Conservation (phyloP, 2,888 invertebrate species). For the Hirtodrosophila confusa region DNA sequence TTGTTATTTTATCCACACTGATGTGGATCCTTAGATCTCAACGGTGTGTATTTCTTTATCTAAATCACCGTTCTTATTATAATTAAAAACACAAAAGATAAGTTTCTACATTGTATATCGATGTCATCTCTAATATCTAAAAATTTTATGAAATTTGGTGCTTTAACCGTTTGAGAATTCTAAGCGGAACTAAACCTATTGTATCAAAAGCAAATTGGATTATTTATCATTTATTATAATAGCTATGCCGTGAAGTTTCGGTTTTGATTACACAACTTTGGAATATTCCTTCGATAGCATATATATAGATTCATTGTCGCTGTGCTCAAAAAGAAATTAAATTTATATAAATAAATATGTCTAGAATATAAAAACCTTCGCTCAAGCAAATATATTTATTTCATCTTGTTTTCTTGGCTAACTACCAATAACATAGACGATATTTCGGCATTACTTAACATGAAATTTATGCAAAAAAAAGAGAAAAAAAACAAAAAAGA, state of each 20-base stretch:
- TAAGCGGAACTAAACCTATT: background rate
- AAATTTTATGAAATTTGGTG: background rate
- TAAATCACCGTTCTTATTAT: no score
- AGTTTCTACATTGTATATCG: no score
- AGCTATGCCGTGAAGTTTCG: no score
- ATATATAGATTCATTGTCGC: slow-evolving; percentile 14
- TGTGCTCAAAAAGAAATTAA: slow-evolving; percentile 28
- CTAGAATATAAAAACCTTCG: slow-evolving; percentile 45
- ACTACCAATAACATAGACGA: slow-evolving; percentile 65
- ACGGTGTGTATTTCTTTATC: no score
- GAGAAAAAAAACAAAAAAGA: no score
- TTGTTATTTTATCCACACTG: no score
- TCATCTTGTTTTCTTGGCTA: slow-evolving; percentile 60
- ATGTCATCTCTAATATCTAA: no score
- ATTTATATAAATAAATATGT: slow-evolving; percentile 45
- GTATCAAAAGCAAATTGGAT: no score
- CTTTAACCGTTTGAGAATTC: background rate
- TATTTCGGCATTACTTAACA: slow-evolving; percentile 69
- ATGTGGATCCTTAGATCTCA: no score
- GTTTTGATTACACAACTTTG: no score
- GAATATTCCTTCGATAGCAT: no score
- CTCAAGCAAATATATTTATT: slow-evolving; percentile 10
- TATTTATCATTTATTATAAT: background rate
- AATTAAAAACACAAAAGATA: no score
- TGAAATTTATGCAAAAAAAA: slow-evolving; percentile 57